Conservation (phyloP, 1,140 invertebrate species). For the Himalopsyche phryganea region DNA sequence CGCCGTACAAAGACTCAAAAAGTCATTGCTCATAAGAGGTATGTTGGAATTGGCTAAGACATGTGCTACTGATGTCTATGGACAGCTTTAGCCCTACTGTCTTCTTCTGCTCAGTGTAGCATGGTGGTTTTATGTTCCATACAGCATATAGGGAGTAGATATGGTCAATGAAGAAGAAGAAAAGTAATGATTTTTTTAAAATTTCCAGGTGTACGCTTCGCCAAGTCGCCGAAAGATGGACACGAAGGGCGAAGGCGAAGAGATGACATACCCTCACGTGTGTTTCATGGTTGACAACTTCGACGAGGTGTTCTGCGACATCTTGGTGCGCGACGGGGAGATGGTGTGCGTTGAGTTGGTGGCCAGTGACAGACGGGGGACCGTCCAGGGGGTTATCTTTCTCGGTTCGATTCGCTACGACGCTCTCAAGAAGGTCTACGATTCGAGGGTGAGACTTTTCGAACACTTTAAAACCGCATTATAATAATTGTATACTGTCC, state of each 20-base stretch:
- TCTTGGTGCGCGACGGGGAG: constrained; percentile 93
- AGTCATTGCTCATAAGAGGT: too few relatives aligned
- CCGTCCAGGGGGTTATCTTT: constrained; percentile 89
- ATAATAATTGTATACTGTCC: too few relatives aligned
- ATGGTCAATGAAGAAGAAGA: too few relatives aligned
- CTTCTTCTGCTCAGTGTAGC: too few relatives aligned
- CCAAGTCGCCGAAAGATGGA: constrained; percentile 96
- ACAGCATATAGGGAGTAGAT: too few relatives aligned
- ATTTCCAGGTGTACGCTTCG: constrained; percentile 83
- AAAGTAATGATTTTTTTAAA: too few relatives aligned
- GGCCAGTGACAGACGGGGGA: constrained; percentile 79
- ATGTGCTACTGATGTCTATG: too few relatives aligned
- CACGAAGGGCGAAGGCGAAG: constrained; percentile 95
- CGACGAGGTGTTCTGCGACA: constrained; percentile 96
- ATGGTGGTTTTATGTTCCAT: too few relatives aligned
- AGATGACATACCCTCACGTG: constrained; percentile 98
- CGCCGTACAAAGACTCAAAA: too few relatives aligned
- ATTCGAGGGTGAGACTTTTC: constrained; percentile 75
- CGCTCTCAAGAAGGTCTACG: constrained; percentile 93
- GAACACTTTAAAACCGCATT: not conserved
- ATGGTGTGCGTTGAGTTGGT: constrained; percentile 98
- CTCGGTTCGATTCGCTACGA: constrained; percentile 96
- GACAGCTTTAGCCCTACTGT: too few relatives aligned
- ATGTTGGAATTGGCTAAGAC: too few relatives aligned
- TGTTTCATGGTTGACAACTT: constrained; percentile 99